These are phyloP conservation scores for Lathamus discolor DNA, from an alignment of 2,113 vertebrate species.

Conservation along the genomic window DNA sequence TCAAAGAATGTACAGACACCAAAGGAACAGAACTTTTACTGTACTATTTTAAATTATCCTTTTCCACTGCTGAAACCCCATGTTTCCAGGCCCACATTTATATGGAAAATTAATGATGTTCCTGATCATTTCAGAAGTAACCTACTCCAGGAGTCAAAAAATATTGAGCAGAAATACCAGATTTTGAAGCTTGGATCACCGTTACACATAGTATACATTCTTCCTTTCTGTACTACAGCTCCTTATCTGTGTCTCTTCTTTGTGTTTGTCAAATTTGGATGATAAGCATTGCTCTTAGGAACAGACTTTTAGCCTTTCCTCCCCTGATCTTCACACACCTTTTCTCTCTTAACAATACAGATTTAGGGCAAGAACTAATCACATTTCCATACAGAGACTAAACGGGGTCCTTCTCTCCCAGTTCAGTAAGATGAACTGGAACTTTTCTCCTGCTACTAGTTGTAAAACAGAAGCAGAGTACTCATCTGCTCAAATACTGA, in stretches of 20 bases:
- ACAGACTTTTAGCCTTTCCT: neutral
- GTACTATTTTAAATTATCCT: neutral
- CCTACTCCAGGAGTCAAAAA: neutral
- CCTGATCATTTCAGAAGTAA: neutral
- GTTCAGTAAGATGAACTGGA: neutral
- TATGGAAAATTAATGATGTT: neutral
- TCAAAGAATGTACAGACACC: neutral
- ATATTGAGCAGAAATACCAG: neutral
- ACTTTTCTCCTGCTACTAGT: neutral
- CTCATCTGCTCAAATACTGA: neutral
- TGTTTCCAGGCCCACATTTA: neutral
- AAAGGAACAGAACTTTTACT: neutral
- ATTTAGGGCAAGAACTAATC: neutral
- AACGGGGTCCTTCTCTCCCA: neutral
- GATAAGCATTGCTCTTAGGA: neutral
- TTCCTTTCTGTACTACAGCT: neutral
- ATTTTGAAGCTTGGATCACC: neutral
- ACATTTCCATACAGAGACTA: neutral
- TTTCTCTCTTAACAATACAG: neutral
- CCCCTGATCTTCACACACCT: neutral
- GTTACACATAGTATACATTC: neutral
- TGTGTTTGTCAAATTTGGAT: neutral
- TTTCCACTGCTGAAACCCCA: neutral
- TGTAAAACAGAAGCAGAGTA: neutral
- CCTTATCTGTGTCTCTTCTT: neutral